A percentile compares a stretch with the other conserved stretches of the same genome.
phyloP scores from a whole-genome alignment of 2,113 vertebrate genomes.

The Mesoclemmys tuberculata region DNA sequence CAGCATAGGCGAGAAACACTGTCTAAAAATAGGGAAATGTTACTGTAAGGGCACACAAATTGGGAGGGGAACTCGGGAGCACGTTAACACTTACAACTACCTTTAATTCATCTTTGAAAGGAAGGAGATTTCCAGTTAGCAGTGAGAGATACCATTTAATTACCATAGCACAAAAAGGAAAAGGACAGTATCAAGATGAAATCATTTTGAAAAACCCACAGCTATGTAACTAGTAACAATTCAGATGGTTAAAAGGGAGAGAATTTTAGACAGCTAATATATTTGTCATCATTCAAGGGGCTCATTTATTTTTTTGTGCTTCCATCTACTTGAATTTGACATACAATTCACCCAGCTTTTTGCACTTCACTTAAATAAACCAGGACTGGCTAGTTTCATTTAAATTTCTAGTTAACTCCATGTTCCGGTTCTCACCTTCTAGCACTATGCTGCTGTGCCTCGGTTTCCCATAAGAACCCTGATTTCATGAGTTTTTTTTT shows the following conservation, averaged over 20 bases:
- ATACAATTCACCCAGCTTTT: background rate
- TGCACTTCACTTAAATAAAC: background rate
- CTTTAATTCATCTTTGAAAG: background rate
- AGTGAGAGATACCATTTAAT: no score
- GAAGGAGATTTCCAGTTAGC: background rate
- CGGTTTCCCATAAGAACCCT: background rate
- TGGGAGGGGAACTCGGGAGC: background rate
- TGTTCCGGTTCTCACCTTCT: background rate
- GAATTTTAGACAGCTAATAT: background rate
- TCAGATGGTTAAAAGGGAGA: background rate
- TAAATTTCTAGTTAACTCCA: fast-evolving
- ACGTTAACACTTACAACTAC: background rate
- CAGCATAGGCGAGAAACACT: fast-evolving
- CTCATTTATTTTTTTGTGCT: background rate
- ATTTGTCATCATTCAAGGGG: background rate
- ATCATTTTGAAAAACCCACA: background rate
- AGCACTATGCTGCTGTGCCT: background rate
- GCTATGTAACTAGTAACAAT: background rate
- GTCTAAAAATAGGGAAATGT: background rate
- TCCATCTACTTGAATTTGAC: background rate
- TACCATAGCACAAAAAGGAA: background rate
- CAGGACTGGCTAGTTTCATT: constrained; percentile 12
- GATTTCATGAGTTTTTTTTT: background rate
- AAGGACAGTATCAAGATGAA: background rate
- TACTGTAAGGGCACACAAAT: no score